These are phyloP conservation scores for Elephas maximus DNA, from an alignment of 2,113 vertebrate genomes.

Conservation along the genomic window DNA sequence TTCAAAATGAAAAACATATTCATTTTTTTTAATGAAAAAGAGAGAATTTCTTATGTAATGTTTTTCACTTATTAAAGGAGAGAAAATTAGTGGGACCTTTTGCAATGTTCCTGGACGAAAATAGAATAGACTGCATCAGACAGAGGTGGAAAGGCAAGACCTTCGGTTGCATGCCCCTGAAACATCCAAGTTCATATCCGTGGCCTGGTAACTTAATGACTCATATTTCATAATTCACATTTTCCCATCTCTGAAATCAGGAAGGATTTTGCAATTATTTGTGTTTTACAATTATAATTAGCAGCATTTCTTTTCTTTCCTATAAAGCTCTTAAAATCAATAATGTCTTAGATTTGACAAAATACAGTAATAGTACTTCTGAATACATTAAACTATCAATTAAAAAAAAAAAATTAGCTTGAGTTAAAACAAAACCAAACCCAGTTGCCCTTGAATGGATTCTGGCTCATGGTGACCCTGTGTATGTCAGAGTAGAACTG, in stretches of 20 bases:
- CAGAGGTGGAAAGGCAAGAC: background rate
- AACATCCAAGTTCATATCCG: background rate
- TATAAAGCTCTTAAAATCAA: slow-evolving; percentile 16
- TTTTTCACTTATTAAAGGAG: background rate
- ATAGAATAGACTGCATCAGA: background rate
- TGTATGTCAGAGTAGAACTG: background rate
- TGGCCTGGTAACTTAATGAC: background rate
- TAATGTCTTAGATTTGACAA: background rate
- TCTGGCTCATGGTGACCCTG: background rate
- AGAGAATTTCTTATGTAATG: background rate
- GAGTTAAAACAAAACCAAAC: background rate
- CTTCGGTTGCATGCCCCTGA: background rate
- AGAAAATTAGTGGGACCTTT: background rate
- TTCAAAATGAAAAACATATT: background rate
- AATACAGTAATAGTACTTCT: background rate
- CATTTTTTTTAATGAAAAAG: background rate
- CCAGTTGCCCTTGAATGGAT: background rate
- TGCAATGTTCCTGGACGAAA: background rate
- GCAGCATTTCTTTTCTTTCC: background rate
- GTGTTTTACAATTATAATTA: background rate
- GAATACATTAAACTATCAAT: background rate
- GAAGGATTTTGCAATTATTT: background rate
- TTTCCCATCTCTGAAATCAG: background rate
- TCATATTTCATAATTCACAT: background rate
- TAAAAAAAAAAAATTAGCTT: too few species aligned